phyloP scores from a whole-genome alignment of 2,888 invertebrate species.

The Eugnorisma glareosa region DNA sequence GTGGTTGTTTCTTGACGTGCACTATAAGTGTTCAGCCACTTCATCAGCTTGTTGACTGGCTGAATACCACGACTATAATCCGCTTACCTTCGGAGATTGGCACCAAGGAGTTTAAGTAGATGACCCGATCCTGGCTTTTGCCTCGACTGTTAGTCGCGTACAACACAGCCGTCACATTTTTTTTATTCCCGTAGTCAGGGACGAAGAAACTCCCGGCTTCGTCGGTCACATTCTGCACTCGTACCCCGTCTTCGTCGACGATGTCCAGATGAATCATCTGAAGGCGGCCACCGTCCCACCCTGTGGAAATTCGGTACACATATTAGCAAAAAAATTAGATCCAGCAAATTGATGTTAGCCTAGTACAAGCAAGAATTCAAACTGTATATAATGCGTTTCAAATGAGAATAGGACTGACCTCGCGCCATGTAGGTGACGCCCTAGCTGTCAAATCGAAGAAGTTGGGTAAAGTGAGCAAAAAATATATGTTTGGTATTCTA shows the following conservation, averaged over 20 bases:
- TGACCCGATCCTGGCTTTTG: conserved; percentile 68
- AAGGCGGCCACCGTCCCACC: conserved; percentile 83
- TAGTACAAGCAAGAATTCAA: not conserved
- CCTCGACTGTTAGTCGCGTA: conserved; percentile 79
- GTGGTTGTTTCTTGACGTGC: not conserved
- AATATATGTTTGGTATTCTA: not conserved
- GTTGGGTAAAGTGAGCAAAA: not conserved
- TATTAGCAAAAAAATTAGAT: not conserved
- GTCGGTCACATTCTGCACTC: conserved; percentile 75
- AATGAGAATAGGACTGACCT: not conserved
- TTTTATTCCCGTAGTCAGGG: conserved; percentile 67
- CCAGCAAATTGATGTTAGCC: not conserved
- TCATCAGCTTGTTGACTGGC: not conserved
- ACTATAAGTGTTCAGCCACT: not conserved
- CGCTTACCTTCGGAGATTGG: not conserved
- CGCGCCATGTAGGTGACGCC: not conserved
- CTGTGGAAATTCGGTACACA: conserved; percentile 62
- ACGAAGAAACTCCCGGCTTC: conserved; percentile 78
- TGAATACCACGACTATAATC: not conserved
- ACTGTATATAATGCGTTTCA: not conserved
- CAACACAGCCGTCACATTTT: conserved; percentile 77
- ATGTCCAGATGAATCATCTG: conserved; percentile 80
- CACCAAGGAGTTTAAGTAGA: conserved; percentile 60
- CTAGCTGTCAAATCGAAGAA: not conserved
- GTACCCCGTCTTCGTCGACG: conserved; percentile 67